Percentiles rank a stretch among this genome's conserved stretches.
Conservation (phyloP, 2,797 vertebrate genomes). For the Hipposideros larvatus region DNA sequence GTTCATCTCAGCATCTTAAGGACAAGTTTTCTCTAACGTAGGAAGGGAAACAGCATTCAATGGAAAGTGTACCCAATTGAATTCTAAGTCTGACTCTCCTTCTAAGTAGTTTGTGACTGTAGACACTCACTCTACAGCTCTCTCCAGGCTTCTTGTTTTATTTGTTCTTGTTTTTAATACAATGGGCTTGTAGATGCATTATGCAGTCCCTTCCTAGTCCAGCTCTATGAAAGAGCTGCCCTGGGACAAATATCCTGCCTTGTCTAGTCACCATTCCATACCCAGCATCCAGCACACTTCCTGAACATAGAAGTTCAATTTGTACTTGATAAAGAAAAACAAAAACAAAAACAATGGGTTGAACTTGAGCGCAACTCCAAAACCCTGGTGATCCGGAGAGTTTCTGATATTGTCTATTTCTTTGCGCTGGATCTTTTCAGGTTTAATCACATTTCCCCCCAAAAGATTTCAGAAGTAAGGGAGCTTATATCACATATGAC, state of each 20-base stretch:
- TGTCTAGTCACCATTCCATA: neutral
- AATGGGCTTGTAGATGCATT: no score
- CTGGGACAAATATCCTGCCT: neutral
- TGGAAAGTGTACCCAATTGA: neutral
- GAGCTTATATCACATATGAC: fast-evolving
- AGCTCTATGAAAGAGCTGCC: neutral
- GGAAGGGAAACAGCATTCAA: neutral
- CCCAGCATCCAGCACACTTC: neutral
- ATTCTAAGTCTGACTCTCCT: neutral
- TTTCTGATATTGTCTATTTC: neutral
- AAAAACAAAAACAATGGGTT: neutral
- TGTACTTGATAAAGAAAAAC: neutral
- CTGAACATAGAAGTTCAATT: neutral
- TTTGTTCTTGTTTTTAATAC: neutral
- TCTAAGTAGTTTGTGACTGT: neutral
- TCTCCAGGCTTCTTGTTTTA: neutral
- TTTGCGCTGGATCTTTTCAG: neutral
- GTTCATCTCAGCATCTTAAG: neutral
- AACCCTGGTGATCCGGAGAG: neutral
- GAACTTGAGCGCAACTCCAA: neutral
- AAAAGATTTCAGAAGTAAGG: neutral
- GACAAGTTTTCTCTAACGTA: neutral
- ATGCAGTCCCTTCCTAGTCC: neutral
- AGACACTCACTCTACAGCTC: neutral
- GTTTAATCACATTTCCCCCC: neutral